Conservation (phyloP, 2,113 vertebrate species). For the Vimba vimba region DNA sequence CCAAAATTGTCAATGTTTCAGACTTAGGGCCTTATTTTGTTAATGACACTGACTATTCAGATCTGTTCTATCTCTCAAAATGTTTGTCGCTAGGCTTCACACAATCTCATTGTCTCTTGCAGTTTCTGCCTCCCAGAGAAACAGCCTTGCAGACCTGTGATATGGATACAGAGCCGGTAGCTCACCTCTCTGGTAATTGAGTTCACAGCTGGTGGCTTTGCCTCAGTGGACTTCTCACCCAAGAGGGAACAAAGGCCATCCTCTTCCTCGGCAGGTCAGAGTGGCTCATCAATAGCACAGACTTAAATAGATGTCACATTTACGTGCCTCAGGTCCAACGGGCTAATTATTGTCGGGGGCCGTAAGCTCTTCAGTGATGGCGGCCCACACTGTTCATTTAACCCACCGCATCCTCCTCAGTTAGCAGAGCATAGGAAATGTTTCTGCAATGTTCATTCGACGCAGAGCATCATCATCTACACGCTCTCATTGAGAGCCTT, state of each 20-base stretch:
- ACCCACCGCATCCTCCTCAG: background rate
- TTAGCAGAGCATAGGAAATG: background rate
- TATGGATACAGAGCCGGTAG: slow-evolving; percentile 31
- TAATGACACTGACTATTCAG: background rate
- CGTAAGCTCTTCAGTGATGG: slow-evolving; percentile 20
- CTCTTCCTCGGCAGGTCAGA: slow-evolving; percentile 26
- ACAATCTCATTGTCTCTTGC: slow-evolving; percentile 17
- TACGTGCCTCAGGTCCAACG: slow-evolving; percentile 36
- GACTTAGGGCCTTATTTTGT: background rate
- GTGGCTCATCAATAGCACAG: slow-evolving; percentile 20
- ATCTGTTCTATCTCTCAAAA: background rate
- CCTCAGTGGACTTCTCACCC: slow-evolving; percentile 24
- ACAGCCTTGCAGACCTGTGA: slow-evolving; percentile 17
- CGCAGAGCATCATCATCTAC: background rate
- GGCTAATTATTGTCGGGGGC: slow-evolving; percentile 52
- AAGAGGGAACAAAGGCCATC: slow-evolving; percentile 39
- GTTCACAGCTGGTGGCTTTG: slow-evolving; percentile 35
- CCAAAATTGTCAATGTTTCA: background rate
- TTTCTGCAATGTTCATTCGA: slow-evolving; percentile 14
- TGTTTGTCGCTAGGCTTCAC: background rate
- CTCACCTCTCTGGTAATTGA: slow-evolving; percentile 48
- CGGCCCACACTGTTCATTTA: slow-evolving; percentile 23
- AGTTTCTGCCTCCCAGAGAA: background rate
- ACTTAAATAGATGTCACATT: slow-evolving; percentile 48
- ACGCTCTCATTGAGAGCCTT: background rate